Percentiles rank a stretch among this genome's conserved stretches.
phyloP scores from a whole-genome alignment of 2,888 invertebrate species.

The Orchesella flavescens region DNA sequence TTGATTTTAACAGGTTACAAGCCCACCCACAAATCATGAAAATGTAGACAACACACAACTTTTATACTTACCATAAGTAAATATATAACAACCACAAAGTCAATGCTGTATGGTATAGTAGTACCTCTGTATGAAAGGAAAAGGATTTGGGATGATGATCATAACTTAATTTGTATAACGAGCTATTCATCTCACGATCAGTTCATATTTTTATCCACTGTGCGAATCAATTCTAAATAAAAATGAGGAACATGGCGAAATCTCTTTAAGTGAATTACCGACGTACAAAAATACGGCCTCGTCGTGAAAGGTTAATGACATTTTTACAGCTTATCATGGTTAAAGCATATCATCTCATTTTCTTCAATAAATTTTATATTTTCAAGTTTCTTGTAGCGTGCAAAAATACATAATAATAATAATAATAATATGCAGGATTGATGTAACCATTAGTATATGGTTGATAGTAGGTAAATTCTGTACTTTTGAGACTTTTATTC shows the following conservation, averaged over 20 bases:
- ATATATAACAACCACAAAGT: too few species aligned
- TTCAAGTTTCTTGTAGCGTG: neutral
- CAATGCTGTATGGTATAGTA: too few species aligned
- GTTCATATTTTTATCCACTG: neutral
- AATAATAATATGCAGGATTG: too few species aligned
- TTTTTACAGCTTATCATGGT: conserved; percentile 44
- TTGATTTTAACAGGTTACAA: too few species aligned
- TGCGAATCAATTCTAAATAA: conserved; percentile 21
- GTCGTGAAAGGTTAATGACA: conserved; percentile 61
- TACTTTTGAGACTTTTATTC: neutral
- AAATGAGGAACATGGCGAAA: conserved; percentile 6
- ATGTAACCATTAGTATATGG: neutral
- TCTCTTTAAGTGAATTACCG: conserved; percentile 44
- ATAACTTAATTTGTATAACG: too few species aligned
- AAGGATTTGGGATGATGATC: too few species aligned
- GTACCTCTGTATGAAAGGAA: too few species aligned
- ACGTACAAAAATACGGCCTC: conserved; percentile 19
- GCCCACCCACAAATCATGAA: too few species aligned
- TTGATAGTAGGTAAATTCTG: neutral
- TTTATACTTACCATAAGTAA: too few species aligned
- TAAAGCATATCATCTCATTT: neutral
- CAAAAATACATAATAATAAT: neutral
- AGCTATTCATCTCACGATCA: conserved; percentile 13
- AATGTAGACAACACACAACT: too few species aligned
- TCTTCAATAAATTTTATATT: neutral